Evolutionary conservation across 2,888 invertebrate genomes (phyloP).

Genomic region (Apodemia duryi): DNA sequence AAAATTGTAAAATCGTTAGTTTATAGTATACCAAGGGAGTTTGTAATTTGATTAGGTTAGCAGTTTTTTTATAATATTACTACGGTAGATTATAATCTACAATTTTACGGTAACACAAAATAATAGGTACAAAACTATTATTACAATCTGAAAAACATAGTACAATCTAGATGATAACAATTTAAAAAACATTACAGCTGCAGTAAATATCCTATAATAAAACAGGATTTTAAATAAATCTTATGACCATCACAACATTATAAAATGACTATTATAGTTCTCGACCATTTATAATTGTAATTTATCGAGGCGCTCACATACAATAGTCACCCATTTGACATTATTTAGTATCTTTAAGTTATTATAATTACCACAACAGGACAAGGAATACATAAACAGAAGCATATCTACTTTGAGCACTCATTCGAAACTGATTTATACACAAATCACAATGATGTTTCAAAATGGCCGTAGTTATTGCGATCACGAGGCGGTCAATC

Average conservation of each 20-base stretch:
- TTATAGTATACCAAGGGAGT: too few species aligned
- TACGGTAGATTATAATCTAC: too few species aligned
- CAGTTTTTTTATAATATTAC: too few species aligned
- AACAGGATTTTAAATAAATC: too few species aligned
- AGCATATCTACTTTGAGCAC: constrained; percentile 36
- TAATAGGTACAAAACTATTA: too few species aligned
- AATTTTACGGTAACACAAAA: too few species aligned
- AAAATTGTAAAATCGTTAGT: too few species aligned
- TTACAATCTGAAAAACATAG: too few species aligned
- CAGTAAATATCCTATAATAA: too few species aligned
- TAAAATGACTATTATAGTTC: not conserved
- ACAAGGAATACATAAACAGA: constrained; percentile 41
- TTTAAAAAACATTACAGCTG: too few species aligned
- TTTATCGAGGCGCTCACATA: not conserved
- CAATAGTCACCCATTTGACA: constrained; percentile 4
- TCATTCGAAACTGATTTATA: constrained; percentile 58
- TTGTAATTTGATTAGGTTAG: too few species aligned
- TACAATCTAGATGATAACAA: too few species aligned
- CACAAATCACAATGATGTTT: constrained; percentile 43
- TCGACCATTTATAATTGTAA: not conserved
- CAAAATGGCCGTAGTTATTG: constrained; percentile 45
- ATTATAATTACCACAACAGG: constrained; percentile 40
- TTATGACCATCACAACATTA: not conserved
- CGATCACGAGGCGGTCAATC: constrained; percentile 35
- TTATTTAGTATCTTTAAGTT: not conserved